phyloP scores from a whole-genome alignment of 2,113 vertebrate genomes.

The Panurus biarmicus region DNA sequence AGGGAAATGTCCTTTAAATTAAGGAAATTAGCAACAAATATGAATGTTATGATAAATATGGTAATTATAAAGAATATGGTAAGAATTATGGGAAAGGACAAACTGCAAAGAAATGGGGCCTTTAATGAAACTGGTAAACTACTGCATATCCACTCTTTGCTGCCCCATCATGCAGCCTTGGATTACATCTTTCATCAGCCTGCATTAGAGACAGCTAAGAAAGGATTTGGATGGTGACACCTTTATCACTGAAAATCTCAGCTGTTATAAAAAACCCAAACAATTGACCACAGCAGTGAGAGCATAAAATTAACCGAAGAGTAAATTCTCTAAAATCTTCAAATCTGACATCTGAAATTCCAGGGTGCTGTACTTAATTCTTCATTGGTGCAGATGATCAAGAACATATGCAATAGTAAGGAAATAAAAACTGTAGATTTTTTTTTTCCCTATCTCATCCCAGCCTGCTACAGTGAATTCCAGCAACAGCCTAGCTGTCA shows the following conservation, averaged over 20 bases:
- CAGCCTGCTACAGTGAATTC: conserved; percentile 5
- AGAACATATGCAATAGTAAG: neutral
- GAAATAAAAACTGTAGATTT: neutral
- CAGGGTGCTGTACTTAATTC: neutral
- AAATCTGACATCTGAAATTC: conserved; percentile 23
- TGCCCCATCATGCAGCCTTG: neutral
- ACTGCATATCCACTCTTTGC: neutral
- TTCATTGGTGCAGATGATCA: neutral
- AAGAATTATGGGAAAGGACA: neutral
- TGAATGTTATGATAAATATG: neutral
- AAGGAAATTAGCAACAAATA: conserved; percentile 41
- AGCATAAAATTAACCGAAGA: conserved; percentile 29
- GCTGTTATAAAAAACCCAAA: neutral
- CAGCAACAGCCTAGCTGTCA: conserved; percentile 18
- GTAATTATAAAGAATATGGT: neutral
- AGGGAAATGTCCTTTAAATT: conserved; percentile 18
- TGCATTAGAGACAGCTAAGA: neutral
- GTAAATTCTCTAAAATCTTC: conserved; percentile 1
- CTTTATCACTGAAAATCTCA: neutral
- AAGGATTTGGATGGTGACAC: neutral
- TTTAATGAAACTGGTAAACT: neutral
- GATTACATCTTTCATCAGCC: neutral
- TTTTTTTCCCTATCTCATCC: neutral
- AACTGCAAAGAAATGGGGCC: neutral
- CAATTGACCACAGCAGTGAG: neutral